These are phyloP conservation scores for Eurosta solidaginis DNA, from an alignment of 1,140 invertebrate genomes.

Conservation along the genomic window DNA sequence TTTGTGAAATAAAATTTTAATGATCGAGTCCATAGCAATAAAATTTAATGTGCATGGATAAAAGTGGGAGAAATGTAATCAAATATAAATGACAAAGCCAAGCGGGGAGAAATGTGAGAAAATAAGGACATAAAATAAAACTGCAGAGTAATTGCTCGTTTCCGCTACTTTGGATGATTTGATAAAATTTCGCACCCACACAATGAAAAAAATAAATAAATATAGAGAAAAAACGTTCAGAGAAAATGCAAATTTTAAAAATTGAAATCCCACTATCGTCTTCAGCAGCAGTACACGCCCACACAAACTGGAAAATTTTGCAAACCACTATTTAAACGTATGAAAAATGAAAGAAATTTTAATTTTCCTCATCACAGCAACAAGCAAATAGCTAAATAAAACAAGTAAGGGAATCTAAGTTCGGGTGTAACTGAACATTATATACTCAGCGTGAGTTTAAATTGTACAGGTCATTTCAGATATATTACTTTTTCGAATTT, in stretches of 20 bases:
- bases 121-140: neutral
- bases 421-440: no score
- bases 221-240: neutral
- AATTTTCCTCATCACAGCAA: no score
- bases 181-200: slow-evolving; percentile 1
- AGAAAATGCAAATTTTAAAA: slow-evolving; percentile 12
- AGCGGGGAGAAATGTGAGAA: neutral
- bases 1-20: slow-evolving; percentile 23
- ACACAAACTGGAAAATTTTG: neutral
- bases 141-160: slow-evolving; percentile 15
- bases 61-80: neutral
- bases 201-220: no score
- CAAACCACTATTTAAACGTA: no score
- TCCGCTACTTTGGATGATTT: slow-evolving; percentile 14
- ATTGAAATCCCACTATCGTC: slow-evolving; percentile 13
- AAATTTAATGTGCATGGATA: slow-evolving; percentile 20
- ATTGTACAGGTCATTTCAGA: no score
- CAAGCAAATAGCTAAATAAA: no score
- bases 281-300: neutral
- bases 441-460: no score
- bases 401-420: no score
- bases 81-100: neutral
- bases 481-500: no score
- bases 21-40: slow-evolving; percentile 15
- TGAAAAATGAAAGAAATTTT: no score